phyloP scores from a whole-genome alignment of 2,888 invertebrate genomes.

The Caenorhabditis angaria region DNA sequence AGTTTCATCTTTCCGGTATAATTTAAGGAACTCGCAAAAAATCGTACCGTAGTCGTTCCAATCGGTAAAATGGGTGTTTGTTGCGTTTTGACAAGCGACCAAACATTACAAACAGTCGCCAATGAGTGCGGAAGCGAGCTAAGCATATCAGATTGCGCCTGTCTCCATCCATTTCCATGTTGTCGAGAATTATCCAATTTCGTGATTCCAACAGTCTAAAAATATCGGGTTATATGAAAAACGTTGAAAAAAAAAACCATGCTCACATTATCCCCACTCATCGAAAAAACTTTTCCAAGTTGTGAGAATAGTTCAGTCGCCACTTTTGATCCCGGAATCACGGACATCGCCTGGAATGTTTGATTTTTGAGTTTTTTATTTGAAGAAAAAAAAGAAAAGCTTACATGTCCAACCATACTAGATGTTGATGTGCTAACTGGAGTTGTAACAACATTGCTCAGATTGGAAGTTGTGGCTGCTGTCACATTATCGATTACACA shows the following conservation, averaged over 20 bases:
- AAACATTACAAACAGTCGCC: conserved; percentile 81
- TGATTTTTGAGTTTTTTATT: not conserved
- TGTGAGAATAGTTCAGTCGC: conserved; percentile 82
- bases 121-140: conserved; percentile 85
- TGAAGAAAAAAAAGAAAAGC: not conserved
- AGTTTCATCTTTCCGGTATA: no score
- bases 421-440: conserved; percentile 20
- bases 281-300: conserved; percentile 83
- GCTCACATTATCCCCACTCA: conserved; percentile 35
- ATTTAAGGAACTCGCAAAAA: not conserved
- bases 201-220: conserved; percentile 31
- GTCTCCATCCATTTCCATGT: conserved; percentile 55
- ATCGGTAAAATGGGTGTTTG: conserved; percentile 57
- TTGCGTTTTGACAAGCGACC: conserved; percentile 79
- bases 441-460: conserved; percentile 11
- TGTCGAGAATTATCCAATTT: conserved; percentile 44
- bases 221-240: no score
- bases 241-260: no score
- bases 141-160: conserved; percentile 81
- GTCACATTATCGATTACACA: conserved; percentile 59
- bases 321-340: conserved; percentile 65
- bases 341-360: conserved; percentile 58
- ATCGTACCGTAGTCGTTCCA: conserved; percentile 55
- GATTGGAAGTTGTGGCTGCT: conserved; percentile 1
- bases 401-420: conserved; percentile 45